Evolutionary conservation across 2,888 invertebrate species (phyloP).

Genomic region (Himalopsyche kuldschensis): DNA sequence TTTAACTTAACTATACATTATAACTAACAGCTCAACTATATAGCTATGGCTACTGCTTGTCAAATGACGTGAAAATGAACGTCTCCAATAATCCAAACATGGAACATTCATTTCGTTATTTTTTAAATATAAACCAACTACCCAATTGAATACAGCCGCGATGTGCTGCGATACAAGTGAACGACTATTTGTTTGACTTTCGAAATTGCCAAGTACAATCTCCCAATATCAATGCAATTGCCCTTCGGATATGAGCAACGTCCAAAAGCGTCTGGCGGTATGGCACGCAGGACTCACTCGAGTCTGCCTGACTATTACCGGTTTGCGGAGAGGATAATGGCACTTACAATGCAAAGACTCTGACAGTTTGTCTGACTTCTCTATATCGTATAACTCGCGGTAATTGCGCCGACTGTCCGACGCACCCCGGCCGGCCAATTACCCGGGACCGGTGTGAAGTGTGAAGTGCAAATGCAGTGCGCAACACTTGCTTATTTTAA

Average conservation of each 20-base stretch:
- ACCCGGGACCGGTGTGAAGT: not conserved
- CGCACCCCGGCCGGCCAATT: slow-evolving; percentile 14
- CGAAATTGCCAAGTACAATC: not conserved
- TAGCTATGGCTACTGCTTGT: too few relatives aligned
- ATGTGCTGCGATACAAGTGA: not conserved
- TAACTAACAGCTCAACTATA: too few relatives aligned
- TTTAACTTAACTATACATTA: too few relatives aligned
- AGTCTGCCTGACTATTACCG: not conserved
- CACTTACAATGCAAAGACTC: not conserved
- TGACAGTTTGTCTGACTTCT: slow-evolving; percentile 17
- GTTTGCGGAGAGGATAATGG: not conserved
- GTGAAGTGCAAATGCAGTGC: not conserved
- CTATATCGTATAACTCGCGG: slow-evolving; percentile 19
- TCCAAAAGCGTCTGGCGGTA: not conserved
- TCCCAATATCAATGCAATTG: not conserved
- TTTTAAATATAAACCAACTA: too few relatives aligned
- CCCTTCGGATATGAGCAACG: not conserved
- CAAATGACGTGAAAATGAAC: too few relatives aligned
- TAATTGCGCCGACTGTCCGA: slow-evolving; percentile 14
- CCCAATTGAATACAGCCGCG: too few relatives aligned
- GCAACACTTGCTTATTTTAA: not conserved
- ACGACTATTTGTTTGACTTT: not conserved
- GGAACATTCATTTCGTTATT: too few relatives aligned
- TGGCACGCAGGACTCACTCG: not conserved
- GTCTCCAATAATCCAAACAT: too few relatives aligned